Evolutionary conservation across 2,888 invertebrate species (phyloP).

Genomic region (Zonitis immaculata): DNA sequence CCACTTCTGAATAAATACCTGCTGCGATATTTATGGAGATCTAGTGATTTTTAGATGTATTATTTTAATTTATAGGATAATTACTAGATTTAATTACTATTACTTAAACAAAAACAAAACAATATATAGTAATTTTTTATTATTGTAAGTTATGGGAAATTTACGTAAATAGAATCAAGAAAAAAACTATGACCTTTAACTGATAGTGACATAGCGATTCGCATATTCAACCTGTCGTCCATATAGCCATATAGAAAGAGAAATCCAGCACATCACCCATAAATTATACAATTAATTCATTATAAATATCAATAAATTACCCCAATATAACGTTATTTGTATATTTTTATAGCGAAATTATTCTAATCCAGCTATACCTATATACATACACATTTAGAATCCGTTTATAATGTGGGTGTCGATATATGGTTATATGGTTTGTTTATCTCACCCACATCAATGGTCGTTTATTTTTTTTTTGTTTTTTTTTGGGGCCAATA

Average conservation of each 20-base stretch:
- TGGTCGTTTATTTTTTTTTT: neutral
- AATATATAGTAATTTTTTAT: too few species aligned
- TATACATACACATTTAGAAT: too few species aligned
- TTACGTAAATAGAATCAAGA: too few species aligned
- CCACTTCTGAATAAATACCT: slow-evolving; percentile 24
- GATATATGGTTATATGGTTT: neutral
- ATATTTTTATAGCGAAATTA: too few species aligned
- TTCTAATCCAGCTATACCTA: too few species aligned
- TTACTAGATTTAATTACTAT: slow-evolving; percentile 14
- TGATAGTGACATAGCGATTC: neutral
- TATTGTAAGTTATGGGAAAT: too few species aligned
- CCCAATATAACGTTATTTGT: too few species aligned
- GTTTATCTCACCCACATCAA: neutral
- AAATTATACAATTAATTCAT: neutral
- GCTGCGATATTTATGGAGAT: slow-evolving; percentile 28
- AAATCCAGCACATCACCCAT: neutral
- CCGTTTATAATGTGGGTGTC: neutral
- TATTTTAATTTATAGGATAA: slow-evolving; percentile 23
- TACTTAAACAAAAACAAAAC: neutral
- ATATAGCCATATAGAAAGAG: neutral
- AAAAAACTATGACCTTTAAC: neutral
- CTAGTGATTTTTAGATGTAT: slow-evolving; percentile 18
- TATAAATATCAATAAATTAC: too few species aligned
- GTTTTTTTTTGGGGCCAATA: neutral
- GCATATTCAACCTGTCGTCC: neutral